Percentiles rank a stretch among this genome's conserved stretches.
Evolutionary conservation across 2,113 vertebrate species (phyloP).

Genomic region (Chascanopsetta lugubris): DNA sequence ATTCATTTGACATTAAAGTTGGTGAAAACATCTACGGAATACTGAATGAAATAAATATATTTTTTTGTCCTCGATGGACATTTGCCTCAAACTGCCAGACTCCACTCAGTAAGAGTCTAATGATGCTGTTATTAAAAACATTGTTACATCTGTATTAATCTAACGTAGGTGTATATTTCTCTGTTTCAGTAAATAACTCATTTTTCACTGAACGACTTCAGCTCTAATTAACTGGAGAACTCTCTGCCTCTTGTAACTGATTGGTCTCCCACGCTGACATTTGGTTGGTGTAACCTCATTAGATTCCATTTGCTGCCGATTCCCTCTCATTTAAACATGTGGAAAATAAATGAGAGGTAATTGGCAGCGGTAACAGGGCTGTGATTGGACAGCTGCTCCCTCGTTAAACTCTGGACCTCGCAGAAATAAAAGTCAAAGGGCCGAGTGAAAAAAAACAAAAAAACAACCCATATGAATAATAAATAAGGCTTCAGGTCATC

Average conservation of each 20-base stretch:
- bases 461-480: too few relatives aligned
- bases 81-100: too few relatives aligned
- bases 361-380: not conserved
- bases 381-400: not conserved
- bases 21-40: too few relatives aligned
- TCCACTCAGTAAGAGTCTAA: not conserved
- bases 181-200: not conserved
- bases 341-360: not conserved
- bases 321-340: conserved; percentile 3
- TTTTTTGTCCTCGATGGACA: too few relatives aligned
- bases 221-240: not conserved
- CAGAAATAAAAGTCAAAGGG: not conserved
- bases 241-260: not conserved
- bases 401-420: not conserved
- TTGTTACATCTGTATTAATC: not conserved
- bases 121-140: not conserved
- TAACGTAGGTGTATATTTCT: not conserved
- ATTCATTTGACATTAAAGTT: too few relatives aligned
- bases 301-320: not conserved
- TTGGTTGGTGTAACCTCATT: conserved; percentile 1
- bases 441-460: not conserved
- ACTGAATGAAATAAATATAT: too few relatives aligned
- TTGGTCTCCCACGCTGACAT: not conserved
- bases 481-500: not conserved
- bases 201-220: not conserved